Evolutionary conservation across 64 coral and sea anemone genomes (phyloP), one percentile per base, ranked within the genome.

Genomic region (Hydrozoanthus tunicans): DNA sequence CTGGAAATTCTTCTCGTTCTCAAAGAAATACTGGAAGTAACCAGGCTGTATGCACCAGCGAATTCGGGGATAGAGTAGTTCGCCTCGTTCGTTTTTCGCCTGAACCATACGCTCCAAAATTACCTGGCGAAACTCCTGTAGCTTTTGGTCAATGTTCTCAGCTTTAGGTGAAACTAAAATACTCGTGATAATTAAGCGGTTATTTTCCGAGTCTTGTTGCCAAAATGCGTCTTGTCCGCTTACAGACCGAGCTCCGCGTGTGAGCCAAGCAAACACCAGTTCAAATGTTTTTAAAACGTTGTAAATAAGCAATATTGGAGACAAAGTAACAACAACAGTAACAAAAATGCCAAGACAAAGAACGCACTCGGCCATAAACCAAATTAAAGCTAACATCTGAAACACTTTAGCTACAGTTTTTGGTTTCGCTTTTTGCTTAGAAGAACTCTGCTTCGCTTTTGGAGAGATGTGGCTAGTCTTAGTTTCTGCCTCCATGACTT

Each of bases 11-110:
- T 64, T 77, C 57, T 95, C 92, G 52, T 99, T 92, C 54, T 95
- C 82, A 14, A 99, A 94, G 62, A 99, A 99, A 55, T 99, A 99
- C 79, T 99, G 97, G 43, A 99, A 99, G 51, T 73, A 91, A 10
- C 97, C 97, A 7, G 92, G 91, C 8, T 60, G 59, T 9, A 99
- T 90, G 17, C 68, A 81, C 67, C 86, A 86, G 2, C 82, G 89
- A 15, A 79, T 51, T 80, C 97, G 84, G 17, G 94, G 97, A 15
- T 91, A 96, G 0, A 54, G 9, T 9, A 95, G 55, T 58, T 93
- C 89, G 61, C 97, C 97, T 10, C 79, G 59, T 9, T 65, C 51
- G 26, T 96, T 80, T n/a, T 90, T 92, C 5, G 91, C 86, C 10
- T 91, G 58, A 3, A 92, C 83, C 77, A 94, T 81, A 17, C 97